A percentile compares a stretch with the other conserved stretches of the same genome.
These are phyloP conservation scores for Semaprochilodus insignis DNA, from an alignment of 2,797 vertebrate genomes.

Conservation along the genomic window DNA sequence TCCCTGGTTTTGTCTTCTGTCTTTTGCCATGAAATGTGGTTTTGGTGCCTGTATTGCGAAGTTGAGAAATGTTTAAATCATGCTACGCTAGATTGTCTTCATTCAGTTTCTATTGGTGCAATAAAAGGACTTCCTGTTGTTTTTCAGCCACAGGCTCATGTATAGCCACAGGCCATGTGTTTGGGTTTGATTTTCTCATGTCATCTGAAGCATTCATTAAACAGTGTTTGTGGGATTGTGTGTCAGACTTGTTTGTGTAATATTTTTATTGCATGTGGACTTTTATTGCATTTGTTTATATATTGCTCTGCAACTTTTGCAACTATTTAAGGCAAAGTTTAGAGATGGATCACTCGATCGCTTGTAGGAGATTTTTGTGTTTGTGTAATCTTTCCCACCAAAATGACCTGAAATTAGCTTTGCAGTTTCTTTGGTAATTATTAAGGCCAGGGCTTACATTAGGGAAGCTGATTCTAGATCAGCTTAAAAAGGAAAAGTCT, in stretches of 20 bases:
- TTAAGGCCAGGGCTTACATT: background rate
- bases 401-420: background rate
- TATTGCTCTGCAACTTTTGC: background rate
- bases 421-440: background rate
- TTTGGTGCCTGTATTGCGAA: background rate
- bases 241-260: background rate
- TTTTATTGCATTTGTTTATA: background rate
- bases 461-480: conserved; percentile 1
- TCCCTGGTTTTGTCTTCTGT: conserved; percentile 33
- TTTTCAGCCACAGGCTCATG: conserved; percentile 1
- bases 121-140: conserved; percentile 12
- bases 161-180: conserved; percentile 1
- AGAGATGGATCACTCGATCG: background rate
- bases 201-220: background rate
- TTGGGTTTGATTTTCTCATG: background rate
- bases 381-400: background rate
- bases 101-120: background rate
- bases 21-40: conserved; percentile 22
- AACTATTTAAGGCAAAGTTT: background rate
- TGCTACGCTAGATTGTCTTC: conserved; percentile 1
- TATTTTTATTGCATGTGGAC: background rate
- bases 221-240: conserved; percentile 27
- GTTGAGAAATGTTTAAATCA: conserved; percentile 25
- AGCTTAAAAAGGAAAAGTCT: conserved; percentile 5
- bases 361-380: background rate